phyloP scores from a whole-genome alignment of 2,888 invertebrate genomes.

The Volucella inanis region DNA sequence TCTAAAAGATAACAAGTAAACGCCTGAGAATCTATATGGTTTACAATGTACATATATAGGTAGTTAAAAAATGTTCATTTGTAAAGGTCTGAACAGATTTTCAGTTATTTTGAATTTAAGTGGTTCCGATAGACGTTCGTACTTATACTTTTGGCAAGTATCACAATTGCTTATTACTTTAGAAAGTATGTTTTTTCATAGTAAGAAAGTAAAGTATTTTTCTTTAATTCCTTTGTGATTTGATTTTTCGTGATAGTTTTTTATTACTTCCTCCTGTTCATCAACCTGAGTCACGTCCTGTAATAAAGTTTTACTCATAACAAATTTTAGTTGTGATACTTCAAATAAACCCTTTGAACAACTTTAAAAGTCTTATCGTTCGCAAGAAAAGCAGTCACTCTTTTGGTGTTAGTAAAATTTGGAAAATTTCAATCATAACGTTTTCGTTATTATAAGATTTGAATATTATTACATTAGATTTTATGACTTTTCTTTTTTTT shows the following conservation, averaged over 20 bases:
- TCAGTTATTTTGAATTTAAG: constrained; percentile 11
- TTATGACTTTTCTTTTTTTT: constrained; percentile 16
- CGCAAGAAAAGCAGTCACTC: constrained; percentile 3
- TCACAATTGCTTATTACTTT: constrained; percentile 3
- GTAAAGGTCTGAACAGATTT: constrained; percentile 20
- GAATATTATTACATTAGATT: constrained; percentile 14
- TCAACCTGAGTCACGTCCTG: not conserved
- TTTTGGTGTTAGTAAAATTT: constrained; percentile 22
- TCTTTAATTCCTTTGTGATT: not conserved
- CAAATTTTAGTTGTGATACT: constrained; percentile 36
- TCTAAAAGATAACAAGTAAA: constrained; percentile 22
- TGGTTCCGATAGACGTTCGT: not conserved
- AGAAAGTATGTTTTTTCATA: constrained; percentile 4
- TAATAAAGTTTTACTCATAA: constrained; percentile 10
- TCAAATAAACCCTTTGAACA: constrained; percentile 47
- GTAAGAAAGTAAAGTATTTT: not conserved
- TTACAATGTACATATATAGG: too few relatives aligned
- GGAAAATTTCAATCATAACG: constrained; percentile 21
- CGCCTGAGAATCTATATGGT: constrained; percentile 23
- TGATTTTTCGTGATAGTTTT: not conserved
- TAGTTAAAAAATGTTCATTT: constrained; percentile 11
- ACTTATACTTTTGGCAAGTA: not conserved
- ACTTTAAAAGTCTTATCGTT: constrained; percentile 49
- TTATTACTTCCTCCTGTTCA: not conserved
- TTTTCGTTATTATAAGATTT: constrained; percentile 19